A percentile compares a stretch with the other conserved stretches of the same genome.
These are phyloP conservation scores for Drosophila basisetae DNA, from an alignment of 2,888 invertebrate genomes.

Conservation along the genomic window DNA sequence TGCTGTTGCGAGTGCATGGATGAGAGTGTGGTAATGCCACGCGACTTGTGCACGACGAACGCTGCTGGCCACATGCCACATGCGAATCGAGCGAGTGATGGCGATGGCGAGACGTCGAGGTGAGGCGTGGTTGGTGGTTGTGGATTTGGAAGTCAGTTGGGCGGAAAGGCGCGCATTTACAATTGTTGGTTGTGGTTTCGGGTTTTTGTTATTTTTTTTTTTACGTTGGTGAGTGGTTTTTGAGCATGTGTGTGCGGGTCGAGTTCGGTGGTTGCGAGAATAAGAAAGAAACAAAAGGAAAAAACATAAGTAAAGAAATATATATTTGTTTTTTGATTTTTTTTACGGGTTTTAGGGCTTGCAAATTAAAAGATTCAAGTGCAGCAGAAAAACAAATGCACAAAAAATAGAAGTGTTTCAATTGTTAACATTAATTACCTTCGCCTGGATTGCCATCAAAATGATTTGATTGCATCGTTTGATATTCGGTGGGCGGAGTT, in stretches of 20 bases:
- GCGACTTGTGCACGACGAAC: constrained; percentile 93
- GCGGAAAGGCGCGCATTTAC: constrained; percentile 35
- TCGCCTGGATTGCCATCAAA: constrained; percentile 78
- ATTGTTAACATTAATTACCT: constrained; percentile 74
- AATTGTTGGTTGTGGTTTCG: constrained; percentile 23
- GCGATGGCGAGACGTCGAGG: constrained; percentile 31
- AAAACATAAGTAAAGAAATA: constrained; percentile 35
- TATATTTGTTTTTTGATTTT: neutral
- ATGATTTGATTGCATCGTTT: constrained; percentile 76
- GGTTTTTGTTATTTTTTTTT: constrained; percentile 2
- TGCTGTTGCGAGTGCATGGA: constrained; percentile 86
- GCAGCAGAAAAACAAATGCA: constrained; percentile 29
- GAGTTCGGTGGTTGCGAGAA: constrained; percentile 32
- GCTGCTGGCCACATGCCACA: constrained; percentile 64
- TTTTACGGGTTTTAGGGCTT: neutral
- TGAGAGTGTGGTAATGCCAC: constrained; percentile 91
- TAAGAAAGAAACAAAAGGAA: constrained; percentile 34
- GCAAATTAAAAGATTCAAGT: constrained; percentile 25
- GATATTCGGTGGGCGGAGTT: constrained; percentile 82
- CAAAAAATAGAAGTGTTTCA: constrained; percentile 17
- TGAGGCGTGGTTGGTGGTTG: constrained; percentile 13
- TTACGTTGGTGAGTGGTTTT: constrained; percentile 16
- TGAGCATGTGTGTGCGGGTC: constrained; percentile 36
- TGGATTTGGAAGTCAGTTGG: constrained; percentile 34
- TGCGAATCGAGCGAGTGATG: constrained; percentile 29